Evolutionary conservation across 2,113 vertebrate species (phyloP).

Genomic region (Nyctibius bracteatus): DNA sequence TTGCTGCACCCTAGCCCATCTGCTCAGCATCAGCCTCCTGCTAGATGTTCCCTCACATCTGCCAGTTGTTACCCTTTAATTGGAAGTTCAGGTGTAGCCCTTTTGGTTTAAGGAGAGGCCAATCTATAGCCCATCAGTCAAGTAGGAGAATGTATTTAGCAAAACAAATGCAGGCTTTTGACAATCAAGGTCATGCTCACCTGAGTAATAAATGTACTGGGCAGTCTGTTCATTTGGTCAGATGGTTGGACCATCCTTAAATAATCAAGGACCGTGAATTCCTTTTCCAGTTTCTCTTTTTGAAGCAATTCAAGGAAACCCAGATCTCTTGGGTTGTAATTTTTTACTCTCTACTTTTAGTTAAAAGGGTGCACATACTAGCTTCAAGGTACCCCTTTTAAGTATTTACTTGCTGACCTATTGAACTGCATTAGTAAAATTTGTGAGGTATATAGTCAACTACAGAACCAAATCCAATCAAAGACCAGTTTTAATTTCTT

Average conservation of each 20-base stretch:
- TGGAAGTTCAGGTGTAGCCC: conserved; percentile 28
- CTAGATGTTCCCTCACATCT: conserved; percentile 32
- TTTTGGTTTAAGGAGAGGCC: conserved; percentile 13
- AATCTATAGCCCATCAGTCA: not conserved
- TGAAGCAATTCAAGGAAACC: not conserved
- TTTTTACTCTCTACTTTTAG: not conserved
- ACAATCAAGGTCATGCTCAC: not conserved
- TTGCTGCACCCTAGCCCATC: conserved; percentile 28
- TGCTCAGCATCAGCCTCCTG: conserved; percentile 43
- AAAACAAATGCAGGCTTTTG: not conserved
- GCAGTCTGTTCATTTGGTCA: not conserved
- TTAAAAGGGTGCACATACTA: not conserved
- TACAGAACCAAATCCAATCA: not conserved
- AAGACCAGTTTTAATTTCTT: not conserved
- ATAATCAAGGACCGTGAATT: not conserved
- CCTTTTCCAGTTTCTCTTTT: not conserved
- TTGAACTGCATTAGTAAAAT: not conserved
- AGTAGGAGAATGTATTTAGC: not conserved
- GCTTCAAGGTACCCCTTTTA: not conserved
- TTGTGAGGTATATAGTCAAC: not conserved
- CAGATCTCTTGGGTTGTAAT: not conserved
- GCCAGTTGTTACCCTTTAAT: conserved; percentile 41
- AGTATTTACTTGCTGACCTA: not conserved
- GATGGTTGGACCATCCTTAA: not conserved
- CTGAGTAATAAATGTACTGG: not conserved